phyloP scores from a whole-genome alignment of 2,797 vertebrate genomes.

The Pantherophis vulpinus region DNA sequence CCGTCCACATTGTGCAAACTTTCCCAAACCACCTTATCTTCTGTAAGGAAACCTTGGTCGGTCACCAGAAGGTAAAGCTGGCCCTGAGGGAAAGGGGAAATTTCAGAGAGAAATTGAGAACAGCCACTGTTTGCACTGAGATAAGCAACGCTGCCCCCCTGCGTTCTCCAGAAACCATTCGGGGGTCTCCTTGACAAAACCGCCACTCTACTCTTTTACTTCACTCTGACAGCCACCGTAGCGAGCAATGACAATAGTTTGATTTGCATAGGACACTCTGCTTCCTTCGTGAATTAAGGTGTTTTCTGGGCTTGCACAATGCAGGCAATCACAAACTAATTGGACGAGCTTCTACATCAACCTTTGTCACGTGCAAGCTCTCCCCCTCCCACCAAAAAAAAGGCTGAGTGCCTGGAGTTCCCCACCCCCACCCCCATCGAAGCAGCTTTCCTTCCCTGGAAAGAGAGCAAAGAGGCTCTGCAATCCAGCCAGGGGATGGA shows the following conservation, averaged over 20 bases:
- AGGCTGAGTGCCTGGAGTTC: too few relatives aligned
- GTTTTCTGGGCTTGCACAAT: background rate
- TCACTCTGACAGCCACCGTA: background rate
- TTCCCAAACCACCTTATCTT: constrained; percentile 98
- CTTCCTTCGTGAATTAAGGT: background rate
- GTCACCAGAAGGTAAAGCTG: constrained; percentile 96
- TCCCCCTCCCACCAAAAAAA: background rate
- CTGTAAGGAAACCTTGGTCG: constrained; percentile 97
- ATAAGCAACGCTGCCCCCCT: background rate
- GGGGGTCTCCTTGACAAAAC: background rate
- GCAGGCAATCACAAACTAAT: background rate
- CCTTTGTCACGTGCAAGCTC: background rate
- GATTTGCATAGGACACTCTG: background rate
- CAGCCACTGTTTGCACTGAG: background rate
- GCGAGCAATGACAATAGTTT: too few relatives aligned
- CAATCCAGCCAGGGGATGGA: background rate
- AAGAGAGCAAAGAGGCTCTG: background rate
- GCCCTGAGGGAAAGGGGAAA: constrained; percentile 75
- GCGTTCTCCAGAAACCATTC: background rate
- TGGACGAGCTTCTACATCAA: background rate
- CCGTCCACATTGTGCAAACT: constrained; percentile 97
- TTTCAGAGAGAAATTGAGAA: background rate
- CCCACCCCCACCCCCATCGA: background rate
- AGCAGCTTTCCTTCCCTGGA: background rate
- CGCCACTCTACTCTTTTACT: background rate